Conservation (phyloP, 2,797 vertebrate genomes). For the Gobio occitaniae region DNA sequence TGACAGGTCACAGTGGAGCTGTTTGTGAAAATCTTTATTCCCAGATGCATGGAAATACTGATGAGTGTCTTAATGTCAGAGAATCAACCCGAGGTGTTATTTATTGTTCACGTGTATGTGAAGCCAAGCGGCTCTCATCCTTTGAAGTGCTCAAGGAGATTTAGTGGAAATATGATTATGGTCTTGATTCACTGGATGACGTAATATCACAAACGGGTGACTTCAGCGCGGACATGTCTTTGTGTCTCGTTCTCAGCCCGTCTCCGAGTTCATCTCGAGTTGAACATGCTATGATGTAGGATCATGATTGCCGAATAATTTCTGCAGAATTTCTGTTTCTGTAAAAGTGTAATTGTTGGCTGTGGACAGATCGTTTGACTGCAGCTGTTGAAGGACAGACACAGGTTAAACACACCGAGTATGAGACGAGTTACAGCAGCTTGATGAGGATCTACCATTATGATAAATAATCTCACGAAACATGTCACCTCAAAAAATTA, state of each 20-base stretch:
- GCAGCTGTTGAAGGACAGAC: constrained; percentile 60
- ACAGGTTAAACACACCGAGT: constrained; percentile 58
- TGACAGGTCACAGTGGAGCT: neutral
- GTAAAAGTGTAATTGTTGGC: constrained; percentile 70
- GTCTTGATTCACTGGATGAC: constrained; percentile 6
- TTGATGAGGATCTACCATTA: neutral
- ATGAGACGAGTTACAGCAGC: constrained; percentile 28
- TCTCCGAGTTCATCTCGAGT: constrained; percentile 21
- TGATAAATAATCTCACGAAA: neutral
- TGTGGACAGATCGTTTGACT: constrained; percentile 59
- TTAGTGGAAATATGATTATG: neutral
- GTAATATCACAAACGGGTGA: constrained; percentile 24
- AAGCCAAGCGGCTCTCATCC: neutral
- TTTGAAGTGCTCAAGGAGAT: constrained; percentile 7
- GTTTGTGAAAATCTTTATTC: neutral
- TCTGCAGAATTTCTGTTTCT: constrained; percentile 55
- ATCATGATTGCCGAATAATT: constrained; percentile 62
- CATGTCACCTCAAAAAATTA: neutral
- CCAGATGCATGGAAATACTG: neutral
- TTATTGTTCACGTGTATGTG: neutral
- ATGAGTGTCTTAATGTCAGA: neutral
- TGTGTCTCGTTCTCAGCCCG: neutral
- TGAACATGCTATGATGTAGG: constrained; percentile 35
- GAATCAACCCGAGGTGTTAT: neutral
- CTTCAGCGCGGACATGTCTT: constrained; percentile 12